Conservation (phyloP, 2,888 invertebrate genomes). For the Xanthorhoe spadicearia region DNA sequence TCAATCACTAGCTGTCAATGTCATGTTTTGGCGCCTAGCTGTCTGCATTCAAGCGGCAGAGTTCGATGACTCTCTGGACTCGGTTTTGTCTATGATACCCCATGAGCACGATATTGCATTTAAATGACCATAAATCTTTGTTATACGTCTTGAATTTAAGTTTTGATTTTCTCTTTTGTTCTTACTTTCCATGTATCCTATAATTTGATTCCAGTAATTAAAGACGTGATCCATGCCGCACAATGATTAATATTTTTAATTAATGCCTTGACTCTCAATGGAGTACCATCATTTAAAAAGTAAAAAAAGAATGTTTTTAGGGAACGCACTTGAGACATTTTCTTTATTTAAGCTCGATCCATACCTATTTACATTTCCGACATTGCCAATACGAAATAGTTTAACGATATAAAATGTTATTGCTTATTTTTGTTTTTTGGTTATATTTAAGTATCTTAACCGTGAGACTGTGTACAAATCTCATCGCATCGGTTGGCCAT, state of each 20-base stretch:
- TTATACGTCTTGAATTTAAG: not conserved
- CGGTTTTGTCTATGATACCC: conserved; percentile 28
- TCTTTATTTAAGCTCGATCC: no score
- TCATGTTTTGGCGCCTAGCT: conserved; percentile 69
- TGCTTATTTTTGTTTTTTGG: no score
- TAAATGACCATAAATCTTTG: not conserved
- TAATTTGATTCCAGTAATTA: conserved; percentile 17
- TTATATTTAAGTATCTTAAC: conserved; percentile 12
- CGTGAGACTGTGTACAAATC: conserved; percentile 9
- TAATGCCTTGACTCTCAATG: conserved; percentile 24
- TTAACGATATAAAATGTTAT: not conserved
- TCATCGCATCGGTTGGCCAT: conserved; percentile 27
- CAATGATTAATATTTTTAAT: conserved; percentile 29
- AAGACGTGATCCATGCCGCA: conserved; percentile 10
- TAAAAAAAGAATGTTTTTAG: conserved; percentile 9
- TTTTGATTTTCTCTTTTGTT: not conserved
- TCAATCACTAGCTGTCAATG: conserved; percentile 68
- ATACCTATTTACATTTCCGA: no score
- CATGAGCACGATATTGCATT: not conserved
- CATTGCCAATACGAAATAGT: not conserved
- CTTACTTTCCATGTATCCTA: conserved; percentile 9
- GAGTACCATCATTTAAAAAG: conserved; percentile 17
- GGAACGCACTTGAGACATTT: no score
- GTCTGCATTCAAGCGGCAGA: conserved; percentile 63
- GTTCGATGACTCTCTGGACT: conserved; percentile 60